Base-by-base conservation (phyloP, 2,888 invertebrate species). In the Drosophila birchii region DNA sequence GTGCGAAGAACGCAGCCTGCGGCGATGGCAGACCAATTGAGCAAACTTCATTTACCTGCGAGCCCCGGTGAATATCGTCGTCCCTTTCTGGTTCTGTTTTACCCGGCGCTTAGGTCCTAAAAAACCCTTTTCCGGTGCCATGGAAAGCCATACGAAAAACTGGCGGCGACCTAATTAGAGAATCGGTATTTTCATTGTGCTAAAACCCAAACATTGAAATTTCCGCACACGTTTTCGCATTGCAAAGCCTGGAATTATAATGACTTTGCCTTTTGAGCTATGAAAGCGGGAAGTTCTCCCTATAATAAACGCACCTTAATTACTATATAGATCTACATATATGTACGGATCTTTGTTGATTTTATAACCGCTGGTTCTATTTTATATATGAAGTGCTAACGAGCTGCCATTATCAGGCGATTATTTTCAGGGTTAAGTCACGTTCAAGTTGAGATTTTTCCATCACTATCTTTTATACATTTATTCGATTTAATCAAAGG, bases 101-200 rank as follows among this genome's bases (percentile, higher is more conserved):
- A 76, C 68, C 88, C 88, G 89, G 82, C 90, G 82, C 88, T 78
- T 78, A 86, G 82, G 78, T 81, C 78, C 69, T 88, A 77, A 85
- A 85, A 88, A 89, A 89, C 81, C 87, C 88, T 86, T 90, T 89
- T 89, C 86, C 83, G 81, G 80, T 86, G 73, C 66, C 49, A 14
- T 18, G 12, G 51, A 20, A 36, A 36, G 51, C 51, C 66, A 66
- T 29, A 66, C 66, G 57, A 75, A 64, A 73, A 58, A 70, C 76
- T 75, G 51, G 34, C 51, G 34, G 16, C 80, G 79, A 78, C 86
- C 88, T 88, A 88, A 89, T 88, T 89, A 85, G 78, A 82, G 78
- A 64, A 55, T 76, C 78, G 83, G 86, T 85, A 88, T 86, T 90
- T 90, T 90, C 84, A 80, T 87, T 86, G 78, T 86, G 86, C 59